Evolutionary conservation across 2,797 vertebrate species (phyloP), one percentile per base, ranked within the genome.

Genomic region (Mus minutoides): DNA sequence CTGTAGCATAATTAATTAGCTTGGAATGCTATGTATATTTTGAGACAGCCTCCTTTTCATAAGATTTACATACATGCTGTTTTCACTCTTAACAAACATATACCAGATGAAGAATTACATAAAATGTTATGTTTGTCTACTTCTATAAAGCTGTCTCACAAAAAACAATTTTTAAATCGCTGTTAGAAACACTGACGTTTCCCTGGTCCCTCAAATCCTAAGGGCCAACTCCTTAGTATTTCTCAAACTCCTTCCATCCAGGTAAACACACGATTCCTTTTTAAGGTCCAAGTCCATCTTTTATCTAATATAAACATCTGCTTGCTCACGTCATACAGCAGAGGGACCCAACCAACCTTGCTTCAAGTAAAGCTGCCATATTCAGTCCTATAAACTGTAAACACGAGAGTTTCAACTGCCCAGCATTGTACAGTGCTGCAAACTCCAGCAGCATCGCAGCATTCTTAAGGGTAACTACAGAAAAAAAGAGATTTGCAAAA

Each of bases 361-460:
- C 99, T 98, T 99, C 99, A 96, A 99, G 98, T 97, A 99, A 97
- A 94, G 99, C 99, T 29, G 99, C 98, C 98, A 99, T 99, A 98
- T 99, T 99, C 96, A 99, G 98, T 92, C 98, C 99, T 56, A 99
- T 99, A 98, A 99, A 99, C 97, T 99, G 99, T 93, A 99, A 98
- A 96, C 99, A 99, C 97, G 99, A 99, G 52, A 99, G 98, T 97
- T 99, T 99, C 34, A 99, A 98, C 95, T 99, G 99, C 58, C 99
- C 99, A 75, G 99, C 99, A 21, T 99, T 99, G 98, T 99, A 99
- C 98, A 99, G 98, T 19, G 99, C 98, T 64, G 99, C 98, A 98
- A 99, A 99, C 97, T 99, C 99, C 98, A 99, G 97, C 71, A 99
- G 98, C 98, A 99, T 99, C 0, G 99, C 99, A 83, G 99, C 99